phyloP scores from a whole-genome alignment of 1,140 invertebrate species.

The Lordiphosa mommai region DNA sequence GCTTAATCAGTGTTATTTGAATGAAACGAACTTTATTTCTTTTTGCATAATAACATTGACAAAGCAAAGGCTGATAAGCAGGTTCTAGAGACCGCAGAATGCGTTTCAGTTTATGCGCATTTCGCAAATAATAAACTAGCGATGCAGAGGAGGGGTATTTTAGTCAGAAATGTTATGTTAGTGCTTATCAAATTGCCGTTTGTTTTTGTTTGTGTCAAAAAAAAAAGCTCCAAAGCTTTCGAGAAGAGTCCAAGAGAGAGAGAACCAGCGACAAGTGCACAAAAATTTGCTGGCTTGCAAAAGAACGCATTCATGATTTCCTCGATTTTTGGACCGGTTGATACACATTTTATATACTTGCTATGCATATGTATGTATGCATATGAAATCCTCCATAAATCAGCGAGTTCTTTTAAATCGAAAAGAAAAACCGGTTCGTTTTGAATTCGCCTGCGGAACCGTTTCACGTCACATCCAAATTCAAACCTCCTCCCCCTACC shows the following conservation, averaged over 20 bases:
- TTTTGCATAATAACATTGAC: conserved; percentile 3
- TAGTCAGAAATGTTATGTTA: conserved; percentile 16
- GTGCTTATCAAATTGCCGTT: conserved; percentile 37
- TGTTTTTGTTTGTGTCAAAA: conserved; percentile 15
- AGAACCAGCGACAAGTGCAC: conserved; percentile 21
- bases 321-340: conserved; percentile 10
- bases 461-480: conserved; percentile 7
- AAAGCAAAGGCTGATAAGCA: neutral
- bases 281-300: conserved; percentile 6
- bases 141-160: conserved; percentile 7
- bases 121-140: neutral
- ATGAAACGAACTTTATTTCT: conserved; percentile 2
- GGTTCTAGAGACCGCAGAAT: neutral
- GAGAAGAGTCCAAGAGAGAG: neutral
- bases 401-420: conserved; percentile 5
- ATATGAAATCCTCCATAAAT: conserved; percentile 22
- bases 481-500: neutral
- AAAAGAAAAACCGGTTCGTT: conserved; percentile 24
- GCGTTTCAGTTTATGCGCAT: conserved; percentile 14
- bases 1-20: conserved; percentile 3
- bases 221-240: neutral
- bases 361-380: conserved; percentile 2
- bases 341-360: no score
- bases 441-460: conserved; percentile 11
- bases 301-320: neutral